phyloP scores from a whole-genome alignment of 1,140 invertebrate genomes.

The Archegozetes longisetosus region DNA sequence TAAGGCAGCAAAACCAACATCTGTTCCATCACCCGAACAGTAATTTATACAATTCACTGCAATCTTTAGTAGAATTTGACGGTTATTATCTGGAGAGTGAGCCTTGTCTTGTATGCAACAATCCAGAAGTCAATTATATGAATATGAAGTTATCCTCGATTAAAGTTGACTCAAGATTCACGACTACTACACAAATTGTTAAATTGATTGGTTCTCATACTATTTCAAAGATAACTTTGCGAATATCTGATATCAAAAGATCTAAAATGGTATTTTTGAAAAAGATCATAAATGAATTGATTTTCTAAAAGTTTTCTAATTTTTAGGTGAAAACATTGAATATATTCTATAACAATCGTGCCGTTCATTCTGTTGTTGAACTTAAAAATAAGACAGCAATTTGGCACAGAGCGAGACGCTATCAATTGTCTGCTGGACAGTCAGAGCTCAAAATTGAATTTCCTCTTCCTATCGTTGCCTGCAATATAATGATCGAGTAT shows the following conservation, averaged over 20 bases:
- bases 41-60: conserved; percentile 73
- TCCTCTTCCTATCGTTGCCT: conserved; percentile 85
- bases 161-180: conserved; percentile 93
- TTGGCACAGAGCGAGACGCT: conserved; percentile 91
- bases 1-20: conserved; percentile 69
- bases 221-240: conserved; percentile 79
- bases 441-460: conserved; percentile 93
- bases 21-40: conserved; percentile 83
- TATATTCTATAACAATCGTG: conserved; percentile 91
- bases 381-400: conserved; percentile 85
- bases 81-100: conserved; percentile 93
- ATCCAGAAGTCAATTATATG: conserved; percentile 80
- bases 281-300: too few species aligned
- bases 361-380: conserved; percentile 88
- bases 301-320: too few species aligned
- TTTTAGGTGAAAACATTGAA: conserved; percentile 84
- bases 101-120: conserved; percentile 91
- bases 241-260: conserved; percentile 84
- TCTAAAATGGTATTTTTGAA: conserved; percentile 99
- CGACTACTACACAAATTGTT: conserved; percentile 91
- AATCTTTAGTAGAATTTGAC: conserved; percentile 82
- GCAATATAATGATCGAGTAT: conserved; percentile 98
- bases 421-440: conserved; percentile 70
- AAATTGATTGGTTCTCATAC: conserved; percentile 87
- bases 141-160: conserved; percentile 84